Evolutionary conservation across 2,113 vertebrate species (phyloP).

Genomic region (Axis porcinus): DNA sequence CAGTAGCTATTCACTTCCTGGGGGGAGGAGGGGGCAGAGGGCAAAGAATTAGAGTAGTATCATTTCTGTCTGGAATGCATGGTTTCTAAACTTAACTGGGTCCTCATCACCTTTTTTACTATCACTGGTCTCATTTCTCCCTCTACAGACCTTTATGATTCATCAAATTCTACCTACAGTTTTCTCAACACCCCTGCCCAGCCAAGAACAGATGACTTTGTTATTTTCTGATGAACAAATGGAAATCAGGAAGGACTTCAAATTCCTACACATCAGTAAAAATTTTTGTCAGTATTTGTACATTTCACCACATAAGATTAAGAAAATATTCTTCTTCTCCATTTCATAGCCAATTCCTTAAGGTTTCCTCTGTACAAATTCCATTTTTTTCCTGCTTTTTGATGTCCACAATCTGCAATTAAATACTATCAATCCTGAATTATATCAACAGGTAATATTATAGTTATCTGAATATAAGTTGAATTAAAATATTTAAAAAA

Average conservation of each 20-base stretch:
- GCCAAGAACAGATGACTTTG: neutral
- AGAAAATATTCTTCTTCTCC: neutral
- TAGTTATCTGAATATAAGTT: neutral
- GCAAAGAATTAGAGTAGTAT: too few relatives aligned
- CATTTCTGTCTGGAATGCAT: too few relatives aligned
- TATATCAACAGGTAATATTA: neutral
- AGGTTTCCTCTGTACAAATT: neutral
- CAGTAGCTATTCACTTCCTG: neutral
- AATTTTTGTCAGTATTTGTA: neutral
- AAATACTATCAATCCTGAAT: neutral
- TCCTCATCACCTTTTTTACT: neutral
- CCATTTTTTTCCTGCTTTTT: neutral
- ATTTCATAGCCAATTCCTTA: neutral
- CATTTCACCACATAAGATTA: neutral
- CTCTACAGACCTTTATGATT: neutral
- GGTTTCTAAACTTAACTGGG: neutral
- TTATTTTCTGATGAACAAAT: neutral
- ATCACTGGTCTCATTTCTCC: neutral
- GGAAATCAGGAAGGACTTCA: neutral
- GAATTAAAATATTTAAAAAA: neutral
- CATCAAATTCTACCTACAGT: neutral
- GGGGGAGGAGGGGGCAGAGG: too few relatives aligned
- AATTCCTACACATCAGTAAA: neutral
- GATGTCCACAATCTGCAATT: neutral
- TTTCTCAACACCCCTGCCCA: neutral